These are phyloP conservation scores for Siniperca scherzeri DNA, from an alignment of 2,797 vertebrate species.

Conservation along the genomic window DNA sequence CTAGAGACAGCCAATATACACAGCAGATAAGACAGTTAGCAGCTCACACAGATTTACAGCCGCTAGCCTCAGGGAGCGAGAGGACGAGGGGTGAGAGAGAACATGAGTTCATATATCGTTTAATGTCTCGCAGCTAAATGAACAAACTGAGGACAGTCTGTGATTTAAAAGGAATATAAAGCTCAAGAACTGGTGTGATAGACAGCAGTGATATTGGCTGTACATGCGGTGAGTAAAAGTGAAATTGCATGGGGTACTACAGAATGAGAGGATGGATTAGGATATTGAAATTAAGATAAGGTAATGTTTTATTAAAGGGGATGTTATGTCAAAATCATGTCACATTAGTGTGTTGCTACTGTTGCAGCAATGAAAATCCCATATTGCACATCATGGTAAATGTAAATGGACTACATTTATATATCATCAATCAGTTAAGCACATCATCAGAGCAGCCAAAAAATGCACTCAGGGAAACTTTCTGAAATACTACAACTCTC, in stretches of 20 bases:
- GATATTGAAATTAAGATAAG: constrained; percentile 8
- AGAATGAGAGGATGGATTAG: background rate
- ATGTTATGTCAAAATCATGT: constrained; percentile 1
- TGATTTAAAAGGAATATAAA: constrained; percentile 53
- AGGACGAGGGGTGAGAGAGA: constrained; percentile 52
- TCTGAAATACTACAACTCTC: constrained; percentile 41
- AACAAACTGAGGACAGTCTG: constrained; percentile 55
- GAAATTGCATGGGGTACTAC: constrained; percentile 44
- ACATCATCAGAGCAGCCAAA: constrained; percentile 15
- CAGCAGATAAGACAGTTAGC: constrained; percentile 76
- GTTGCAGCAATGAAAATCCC: constrained; percentile 33
- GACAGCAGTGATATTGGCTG: constrained; percentile 27
- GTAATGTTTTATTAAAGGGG: constrained; percentile 5
- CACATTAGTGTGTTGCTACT: constrained; percentile 26
- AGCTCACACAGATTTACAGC: constrained; percentile 73
- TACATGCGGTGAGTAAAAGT: constrained; percentile 18
- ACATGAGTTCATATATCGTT: constrained; percentile 68
- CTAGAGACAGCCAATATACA: constrained; percentile 69
- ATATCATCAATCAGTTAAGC: constrained; percentile 21
- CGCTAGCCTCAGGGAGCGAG: constrained; percentile 53
- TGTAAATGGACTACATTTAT: too few relatives aligned
- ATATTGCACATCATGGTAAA: constrained; percentile 14
- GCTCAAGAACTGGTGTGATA: constrained; percentile 25
- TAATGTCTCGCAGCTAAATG: constrained; percentile 74
- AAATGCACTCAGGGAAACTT: constrained; percentile 24